A percentile compares a stretch with the other conserved stretches of the same genome.
These are phyloP conservation scores for Takifugu bimaculatus DNA, from an alignment of 2,113 vertebrate genomes.

Conservation along the genomic window DNA sequence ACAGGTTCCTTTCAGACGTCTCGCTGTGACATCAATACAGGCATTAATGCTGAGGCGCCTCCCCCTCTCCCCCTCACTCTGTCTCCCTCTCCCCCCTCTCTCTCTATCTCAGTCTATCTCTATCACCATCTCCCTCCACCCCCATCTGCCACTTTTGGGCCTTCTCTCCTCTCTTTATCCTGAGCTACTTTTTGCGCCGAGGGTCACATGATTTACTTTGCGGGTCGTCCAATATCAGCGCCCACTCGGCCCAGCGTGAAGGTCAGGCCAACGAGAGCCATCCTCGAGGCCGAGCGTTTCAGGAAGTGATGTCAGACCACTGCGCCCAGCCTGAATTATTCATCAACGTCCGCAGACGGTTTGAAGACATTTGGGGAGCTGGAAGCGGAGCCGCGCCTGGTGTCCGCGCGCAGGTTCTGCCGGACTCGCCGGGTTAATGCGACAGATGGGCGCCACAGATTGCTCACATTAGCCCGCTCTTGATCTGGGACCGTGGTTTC, in stretches of 20 bases:
- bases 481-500: constrained; percentile 75
- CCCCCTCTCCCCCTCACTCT: neutral
- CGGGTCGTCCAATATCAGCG: neutral
- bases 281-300: constrained; percentile 27
- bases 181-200: neutral
- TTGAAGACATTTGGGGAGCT: constrained; percentile 14
- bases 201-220: neutral
- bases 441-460: constrained; percentile 75
- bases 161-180: neutral
- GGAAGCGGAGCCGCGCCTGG: constrained; percentile 14
- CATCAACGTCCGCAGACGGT: constrained; percentile 8
- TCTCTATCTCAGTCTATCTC: neutral
- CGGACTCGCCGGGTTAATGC: constrained; percentile 43
- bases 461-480: constrained; percentile 74
- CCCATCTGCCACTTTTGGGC: too few relatives aligned
- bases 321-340: constrained; percentile 39
- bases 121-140: neutral
- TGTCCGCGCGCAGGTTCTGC: neutral
- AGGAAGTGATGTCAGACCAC: constrained; percentile 15
- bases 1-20: constrained; percentile 32
- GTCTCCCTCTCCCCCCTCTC: neutral
- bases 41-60: constrained; percentile 23
- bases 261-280: constrained; percentile 21
- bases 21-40: constrained; percentile 22
- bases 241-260: constrained; percentile 4